Evolutionary conservation across 2,113 vertebrate species (phyloP), one percentile per base, ranked within the genome.

Genomic region (Sciurus niger): DNA sequence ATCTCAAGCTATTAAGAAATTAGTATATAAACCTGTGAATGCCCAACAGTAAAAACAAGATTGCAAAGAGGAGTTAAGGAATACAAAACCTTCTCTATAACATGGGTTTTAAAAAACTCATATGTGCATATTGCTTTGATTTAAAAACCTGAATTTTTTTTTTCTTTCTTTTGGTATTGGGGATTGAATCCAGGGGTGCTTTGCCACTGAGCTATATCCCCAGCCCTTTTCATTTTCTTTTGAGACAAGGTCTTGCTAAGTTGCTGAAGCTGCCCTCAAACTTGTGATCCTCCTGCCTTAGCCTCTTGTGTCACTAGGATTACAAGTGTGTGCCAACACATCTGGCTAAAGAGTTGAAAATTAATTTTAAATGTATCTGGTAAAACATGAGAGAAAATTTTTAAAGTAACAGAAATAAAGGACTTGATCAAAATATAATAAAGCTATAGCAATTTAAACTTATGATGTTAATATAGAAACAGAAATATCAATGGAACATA

Each of bases 401-500:
- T 58, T 37, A 82, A 82, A 67, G 24, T 22, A 78, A 48, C 28
- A 48, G 30, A 85, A 67, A 63, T 60, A n/a, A 86, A 86, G 14
- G 17, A 55, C 60, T 84, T 88, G 43, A 80, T 90, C 48, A 89
- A 63, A 84, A 84, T 92, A 70, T 20, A 67, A 34, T 82, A 76
- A 80, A 40, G 20, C 22, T 43, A 17, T 51, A 70, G 25, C 8
- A 55, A 12, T 79, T 67, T 90, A 90, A 90, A 37, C 55, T 18
- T 53, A 2, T 74, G 43, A 6, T 73, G 40, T 74, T 86, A 34
- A 24, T 22, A 30, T 25, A 87, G 88, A 87, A 86, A n/a, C 79
- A 73, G 32, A 37, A 40, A 40, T 40, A 43, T 82, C 28, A 83
- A 4, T 89, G 32, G 32, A 67, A 73, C 25, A 48, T 37, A 22